A percentile compares a stretch with the other conserved stretches of the same genome.
phyloP scores from a whole-genome alignment of 2,113 vertebrate species.

The Butorides virescens region DNA sequence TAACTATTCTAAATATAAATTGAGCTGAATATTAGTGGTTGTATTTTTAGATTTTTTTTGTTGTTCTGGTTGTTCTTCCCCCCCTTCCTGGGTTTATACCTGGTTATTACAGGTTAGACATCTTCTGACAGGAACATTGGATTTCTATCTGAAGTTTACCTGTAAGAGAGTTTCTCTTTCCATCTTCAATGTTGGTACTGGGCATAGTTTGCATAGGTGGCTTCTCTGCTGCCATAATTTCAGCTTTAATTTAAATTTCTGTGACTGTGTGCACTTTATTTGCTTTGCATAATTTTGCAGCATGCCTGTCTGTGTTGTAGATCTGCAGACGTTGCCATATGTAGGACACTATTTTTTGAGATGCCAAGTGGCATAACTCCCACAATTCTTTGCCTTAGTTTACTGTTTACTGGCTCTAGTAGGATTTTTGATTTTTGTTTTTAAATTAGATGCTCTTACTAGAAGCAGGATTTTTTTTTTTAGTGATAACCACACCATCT shows the following conservation, averaged over 20 bases:
- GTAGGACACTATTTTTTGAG: slow-evolving; percentile 23
- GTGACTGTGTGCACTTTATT: not conserved
- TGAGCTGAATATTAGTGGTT: not conserved
- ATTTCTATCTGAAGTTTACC: not conserved
- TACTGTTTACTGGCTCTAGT: not conserved
- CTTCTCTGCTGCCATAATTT: not conserved
- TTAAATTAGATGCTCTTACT: not conserved
- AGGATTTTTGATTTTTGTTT: not conserved
- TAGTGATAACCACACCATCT: not conserved
- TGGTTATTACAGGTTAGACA: not conserved
- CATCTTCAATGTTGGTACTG: not conserved
- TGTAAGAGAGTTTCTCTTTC: not conserved
- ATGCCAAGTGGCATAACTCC: not conserved
- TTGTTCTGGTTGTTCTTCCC: not conserved
- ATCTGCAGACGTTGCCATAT: not conserved
- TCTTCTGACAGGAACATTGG: not conserved
- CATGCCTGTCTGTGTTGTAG: not conserved
- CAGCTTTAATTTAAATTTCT: not conserved
- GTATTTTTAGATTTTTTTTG: not conserved
- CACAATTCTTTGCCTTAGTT: not conserved
- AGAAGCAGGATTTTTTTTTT: not conserved
- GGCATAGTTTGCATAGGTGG: not conserved
- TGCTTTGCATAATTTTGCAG: not conserved
- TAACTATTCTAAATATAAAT: not conserved
- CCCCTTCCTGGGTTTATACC: not conserved